phyloP scores from a whole-genome alignment of 2,888 invertebrate genomes.

The Mactromeris polynyma region DNA sequence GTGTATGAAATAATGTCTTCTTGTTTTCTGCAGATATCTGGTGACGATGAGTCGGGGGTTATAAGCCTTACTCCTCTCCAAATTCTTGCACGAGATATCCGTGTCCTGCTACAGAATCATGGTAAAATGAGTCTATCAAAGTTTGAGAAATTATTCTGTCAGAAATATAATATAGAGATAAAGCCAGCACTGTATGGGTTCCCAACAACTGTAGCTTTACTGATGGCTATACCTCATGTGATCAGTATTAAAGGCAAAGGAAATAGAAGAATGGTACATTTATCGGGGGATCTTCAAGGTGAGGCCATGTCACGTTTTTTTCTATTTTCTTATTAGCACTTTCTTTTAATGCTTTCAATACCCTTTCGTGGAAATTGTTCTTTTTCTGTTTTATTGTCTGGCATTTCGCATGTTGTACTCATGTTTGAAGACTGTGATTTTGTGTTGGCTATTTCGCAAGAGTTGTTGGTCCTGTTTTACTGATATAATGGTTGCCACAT shows the following conservation, averaged over 20 bases:
- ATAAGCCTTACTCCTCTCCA: conserved; percentile 87
- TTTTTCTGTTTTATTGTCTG: too few species aligned
- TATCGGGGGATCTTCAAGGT: conserved; percentile 76
- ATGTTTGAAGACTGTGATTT: too few species aligned
- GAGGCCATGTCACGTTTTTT: neutral
- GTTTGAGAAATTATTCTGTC: conserved; percentile 80
- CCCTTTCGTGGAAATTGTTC: too few species aligned
- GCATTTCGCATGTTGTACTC: too few species aligned
- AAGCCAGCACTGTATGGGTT: conserved; percentile 89
- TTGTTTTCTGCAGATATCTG: conserved; percentile 73
- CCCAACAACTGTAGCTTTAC: conserved; percentile 88
- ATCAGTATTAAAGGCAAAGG: conserved; percentile 88
- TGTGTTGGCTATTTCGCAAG: too few species aligned
- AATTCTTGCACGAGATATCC: conserved; percentile 89
- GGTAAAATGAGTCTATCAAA: conserved; percentile 87
- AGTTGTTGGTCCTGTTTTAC: too few species aligned
- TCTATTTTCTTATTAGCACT: too few species aligned
- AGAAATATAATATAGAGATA: conserved; percentile 87
- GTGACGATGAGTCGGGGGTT: conserved; percentile 80
- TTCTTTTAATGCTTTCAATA: too few species aligned
- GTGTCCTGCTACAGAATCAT: conserved; percentile 88
- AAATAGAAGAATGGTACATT: conserved; percentile 71
- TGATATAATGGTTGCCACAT: too few species aligned
- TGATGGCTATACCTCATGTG: conserved; percentile 89
- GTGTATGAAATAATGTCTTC: neutral